Evolutionary conservation across 2,888 invertebrate species (phyloP), one percentile per base, ranked within the genome.

Genomic region (Branchipolynoe longqiensis): DNA sequence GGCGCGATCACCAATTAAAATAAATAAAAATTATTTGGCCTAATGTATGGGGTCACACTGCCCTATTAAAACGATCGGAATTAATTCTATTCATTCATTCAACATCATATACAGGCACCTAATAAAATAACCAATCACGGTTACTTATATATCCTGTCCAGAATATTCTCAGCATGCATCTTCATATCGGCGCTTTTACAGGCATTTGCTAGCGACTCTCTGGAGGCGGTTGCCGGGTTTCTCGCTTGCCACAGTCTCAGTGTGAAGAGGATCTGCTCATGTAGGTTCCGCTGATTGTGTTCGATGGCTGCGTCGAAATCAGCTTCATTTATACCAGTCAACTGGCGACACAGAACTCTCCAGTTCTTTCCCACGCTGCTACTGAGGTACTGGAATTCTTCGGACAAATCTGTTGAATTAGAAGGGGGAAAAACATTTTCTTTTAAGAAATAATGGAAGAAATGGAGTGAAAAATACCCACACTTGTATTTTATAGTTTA

Each of bases 301-400:
- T 78, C 78, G 1, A 41, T 48, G 41, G 78, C 78, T 1, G 41
- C 78, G 4, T 78, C 78, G 14, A 78, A 48, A 48, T 54, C 54
- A 12, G 25, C n/a, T 25, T 78, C 78, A 14, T 6, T 12, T 18
- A 78, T 54, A 48, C 78, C 78, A 1, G 78, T 22, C 54, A 78
- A 33, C 22, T 78, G 41, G 31, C 78, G 78, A 31, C 78, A 78
- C 78, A 78, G 41, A 6, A n/a, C 8, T 28, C 48, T 78, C 78
- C 78, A 78, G 6, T 40, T n/a, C 12, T 33, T 25, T 12, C 78
- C 78, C 0, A 78, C 48, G 54, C 48, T 25, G 22, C 31, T 25
- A 31, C 28, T 48, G 1, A 78, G 48, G 48, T 78, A 78, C 14
- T 78, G 25, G 28, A 78, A 78, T 28, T 78, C 78, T 8, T 18